phyloP scores from a whole-genome alignment of 2,888 invertebrate species.

The Hyposoter didymator region DNA sequence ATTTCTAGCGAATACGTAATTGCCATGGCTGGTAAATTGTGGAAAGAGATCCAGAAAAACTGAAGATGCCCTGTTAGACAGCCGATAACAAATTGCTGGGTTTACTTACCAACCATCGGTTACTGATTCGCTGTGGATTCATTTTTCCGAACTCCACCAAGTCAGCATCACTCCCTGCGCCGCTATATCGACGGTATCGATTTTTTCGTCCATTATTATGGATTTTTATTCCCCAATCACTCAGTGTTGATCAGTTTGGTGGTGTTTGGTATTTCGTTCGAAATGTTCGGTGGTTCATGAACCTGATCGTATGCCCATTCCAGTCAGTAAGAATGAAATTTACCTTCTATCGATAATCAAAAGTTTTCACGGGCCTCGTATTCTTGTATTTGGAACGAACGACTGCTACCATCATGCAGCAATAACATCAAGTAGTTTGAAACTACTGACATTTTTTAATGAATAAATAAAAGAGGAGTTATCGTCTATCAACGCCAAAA shows the following conservation, averaged over 20 bases:
- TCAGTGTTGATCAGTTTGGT: too few species aligned
- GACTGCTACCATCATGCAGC: neutral
- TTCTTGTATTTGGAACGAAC: neutral
- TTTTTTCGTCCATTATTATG: too few species aligned
- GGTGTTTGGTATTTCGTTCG: too few species aligned
- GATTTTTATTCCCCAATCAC: too few species aligned
- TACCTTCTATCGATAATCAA: neutral
- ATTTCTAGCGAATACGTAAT: neutral
- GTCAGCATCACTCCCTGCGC: too few species aligned
- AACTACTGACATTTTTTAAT: neutral
- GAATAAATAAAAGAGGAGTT: neutral
- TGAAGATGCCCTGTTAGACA: neutral
- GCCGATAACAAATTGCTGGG: neutral
- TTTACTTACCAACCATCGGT: neutral
- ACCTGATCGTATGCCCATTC: too few species aligned
- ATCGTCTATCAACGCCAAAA: neutral
- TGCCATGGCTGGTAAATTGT: conserved; percentile 8
- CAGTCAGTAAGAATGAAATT: too few species aligned
- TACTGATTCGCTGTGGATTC: too few species aligned
- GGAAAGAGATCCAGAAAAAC: neutral
- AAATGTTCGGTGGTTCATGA: too few species aligned
- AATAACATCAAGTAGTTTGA: neutral
- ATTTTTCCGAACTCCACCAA: too few species aligned
- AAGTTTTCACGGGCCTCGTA: neutral
- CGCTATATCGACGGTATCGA: too few species aligned